phyloP scores from a whole-genome alignment of 1,140 invertebrate species.

The Mercenaria mercenaria region DNA sequence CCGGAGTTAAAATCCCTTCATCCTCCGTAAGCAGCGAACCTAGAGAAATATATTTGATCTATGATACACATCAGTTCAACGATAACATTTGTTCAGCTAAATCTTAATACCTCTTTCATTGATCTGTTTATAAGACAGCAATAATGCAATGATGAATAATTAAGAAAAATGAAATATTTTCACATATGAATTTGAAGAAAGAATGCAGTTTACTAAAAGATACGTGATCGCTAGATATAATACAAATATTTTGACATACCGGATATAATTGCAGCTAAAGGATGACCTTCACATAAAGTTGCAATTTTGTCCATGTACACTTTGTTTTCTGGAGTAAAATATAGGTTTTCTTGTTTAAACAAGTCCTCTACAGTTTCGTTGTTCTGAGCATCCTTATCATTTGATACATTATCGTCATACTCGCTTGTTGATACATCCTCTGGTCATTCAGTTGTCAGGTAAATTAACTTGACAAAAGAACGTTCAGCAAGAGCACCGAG shows the following conservation, averaged over 20 bases:
- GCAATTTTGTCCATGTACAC: not conserved
- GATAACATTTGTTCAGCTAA: not conserved
- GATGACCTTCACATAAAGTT: not conserved
- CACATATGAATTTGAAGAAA: no score
- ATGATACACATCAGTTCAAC: not conserved
- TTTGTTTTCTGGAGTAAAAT: not conserved
- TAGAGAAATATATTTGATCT: not conserved
- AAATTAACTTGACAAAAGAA: not conserved
- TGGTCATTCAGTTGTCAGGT: not conserved
- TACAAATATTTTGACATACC: not conserved
- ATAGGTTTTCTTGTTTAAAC: not conserved
- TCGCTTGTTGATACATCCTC: not conserved
- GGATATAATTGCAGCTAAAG: not conserved
- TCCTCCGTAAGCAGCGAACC: slow-evolving; percentile 1
- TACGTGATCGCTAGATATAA: no score
- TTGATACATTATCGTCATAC: not conserved
- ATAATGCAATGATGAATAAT: no score
- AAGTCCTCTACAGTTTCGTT: no score
- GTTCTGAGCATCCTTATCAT: no score
- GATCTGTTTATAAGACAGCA: no score
- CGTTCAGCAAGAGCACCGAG: not conserved
- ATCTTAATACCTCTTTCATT: no score
- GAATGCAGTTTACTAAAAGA: no score
- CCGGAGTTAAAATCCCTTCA: not conserved
- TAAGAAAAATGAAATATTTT: no score